Evolutionary conservation across 2,888 invertebrate genomes (phyloP).

Genomic region (Scaptomyza tumidula): DNA sequence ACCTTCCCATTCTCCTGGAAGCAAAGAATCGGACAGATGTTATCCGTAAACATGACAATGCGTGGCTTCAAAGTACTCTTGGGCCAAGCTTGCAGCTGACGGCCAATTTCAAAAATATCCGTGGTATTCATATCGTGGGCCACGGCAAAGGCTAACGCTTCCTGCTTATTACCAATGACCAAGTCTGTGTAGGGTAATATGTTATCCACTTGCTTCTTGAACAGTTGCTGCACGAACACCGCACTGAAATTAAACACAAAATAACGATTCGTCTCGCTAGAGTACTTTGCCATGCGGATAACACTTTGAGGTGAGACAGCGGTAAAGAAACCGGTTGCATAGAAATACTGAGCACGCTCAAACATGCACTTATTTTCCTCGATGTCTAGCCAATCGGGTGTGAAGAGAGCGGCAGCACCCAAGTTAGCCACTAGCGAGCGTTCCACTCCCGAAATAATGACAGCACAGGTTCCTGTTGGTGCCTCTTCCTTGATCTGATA

Average conservation of each 20-base stretch:
- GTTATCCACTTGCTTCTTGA: slow-evolving; percentile 28
- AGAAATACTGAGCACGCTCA: slow-evolving; percentile 45
- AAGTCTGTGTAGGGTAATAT: slow-evolving; percentile 55
- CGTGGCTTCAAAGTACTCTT: slow-evolving; percentile 51
- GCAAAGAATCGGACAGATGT: slow-evolving; percentile 51
- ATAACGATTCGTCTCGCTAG: slow-evolving; percentile 26
- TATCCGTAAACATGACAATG: slow-evolving; percentile 57
- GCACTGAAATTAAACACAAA: slow-evolving; percentile 67
- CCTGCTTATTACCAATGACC: slow-evolving; percentile 65
- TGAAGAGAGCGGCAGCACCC: slow-evolving; percentile 59
- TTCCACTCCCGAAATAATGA: slow-evolving; percentile 43
- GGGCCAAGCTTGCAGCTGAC: slow-evolving; percentile 45
- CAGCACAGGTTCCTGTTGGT: slow-evolving; percentile 64
- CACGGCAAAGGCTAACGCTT: slow-evolving; percentile 50
- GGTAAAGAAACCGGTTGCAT: slow-evolving; percentile 68
- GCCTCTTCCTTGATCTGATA: slow-evolving; percentile 52
- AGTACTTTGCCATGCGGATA: slow-evolving; percentile 27
- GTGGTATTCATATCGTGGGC: slow-evolving; percentile 47
- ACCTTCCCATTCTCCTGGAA: slow-evolving; percentile 57
- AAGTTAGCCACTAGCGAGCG: slow-evolving; percentile 69
- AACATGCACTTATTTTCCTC: slow-evolving; percentile 51
- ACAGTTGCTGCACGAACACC: slow-evolving; percentile 54
- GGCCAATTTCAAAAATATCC: slow-evolving; percentile 62
- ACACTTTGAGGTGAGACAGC: slow-evolving; percentile 51
- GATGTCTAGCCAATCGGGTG: slow-evolving; percentile 49